Base-by-base conservation (phyloP, 2,797 vertebrate species). In the Coregonus ussuriensis region DNA sequence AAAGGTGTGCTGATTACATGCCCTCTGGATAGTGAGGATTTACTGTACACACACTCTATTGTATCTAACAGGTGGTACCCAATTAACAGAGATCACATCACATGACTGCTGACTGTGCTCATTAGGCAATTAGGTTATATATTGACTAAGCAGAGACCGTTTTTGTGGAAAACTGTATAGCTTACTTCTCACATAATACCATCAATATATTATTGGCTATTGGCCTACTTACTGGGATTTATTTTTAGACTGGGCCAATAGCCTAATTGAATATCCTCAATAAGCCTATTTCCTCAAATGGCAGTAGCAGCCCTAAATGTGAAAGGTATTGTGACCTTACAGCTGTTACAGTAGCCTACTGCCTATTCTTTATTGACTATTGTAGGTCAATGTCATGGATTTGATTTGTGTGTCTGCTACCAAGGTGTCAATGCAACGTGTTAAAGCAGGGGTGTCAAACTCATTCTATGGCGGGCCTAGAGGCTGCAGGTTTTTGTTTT, bases 341-440 rank as follows among this genome's bases (percentile, higher is more conserved):
- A 3, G 41, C 9, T 13, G 41, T 47, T 47, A 11, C 2, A 47
- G 41, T 47, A 47, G 41, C 31, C 74, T 81, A 76, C 67, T 35
- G 79, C 37, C 59, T 56, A 54, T 47, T 31, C 4, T 51, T 47
- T 31, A 33, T 3, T 59, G 0, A 62, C 1, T 21, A 6, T 68
- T 11, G 52, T 71, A 9, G 31, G 25, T 77, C 74, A 41, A 1
- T 29, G 41, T 76, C 81, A 0, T 87, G 86, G 87, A 90, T 18
- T 18, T 59, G 87, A 90, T 18, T 18, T 59, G 18, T 89, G 87
- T 47, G 41, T 47, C 41, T 11, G 41, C 41, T 47, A 47, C 9
- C 41, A 47, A 47, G 41, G 9, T 47, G 9, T 47, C 41, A 47
- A 47, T 47, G 41, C 41, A 47, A 11, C 0, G 2, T 47, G 41